Percentiles rank a stretch among this genome's conserved stretches.
phyloP scores from a whole-genome alignment of 2,113 vertebrate genomes.

The Aepyceros melampus region DNA sequence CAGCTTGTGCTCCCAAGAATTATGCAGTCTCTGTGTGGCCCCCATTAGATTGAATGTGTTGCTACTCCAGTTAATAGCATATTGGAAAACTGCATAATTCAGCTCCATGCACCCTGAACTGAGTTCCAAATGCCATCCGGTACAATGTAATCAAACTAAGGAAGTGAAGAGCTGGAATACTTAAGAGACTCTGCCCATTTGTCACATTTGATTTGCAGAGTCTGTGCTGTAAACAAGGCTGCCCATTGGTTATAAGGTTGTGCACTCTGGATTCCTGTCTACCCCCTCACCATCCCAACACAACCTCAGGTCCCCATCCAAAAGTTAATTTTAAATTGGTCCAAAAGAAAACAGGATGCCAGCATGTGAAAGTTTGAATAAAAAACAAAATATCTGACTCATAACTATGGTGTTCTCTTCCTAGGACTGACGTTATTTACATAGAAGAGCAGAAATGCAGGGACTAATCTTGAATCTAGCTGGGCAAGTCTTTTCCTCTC shows the following conservation, averaged over 20 bases:
- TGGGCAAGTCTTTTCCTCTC: not conserved
- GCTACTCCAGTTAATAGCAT: constrained; percentile 70
- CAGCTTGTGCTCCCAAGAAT: constrained; percentile 63
- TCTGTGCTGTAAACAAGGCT: not conserved
- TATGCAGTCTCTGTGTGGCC: constrained; percentile 63
- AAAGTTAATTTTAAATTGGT: not conserved
- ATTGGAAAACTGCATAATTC: constrained; percentile 66
- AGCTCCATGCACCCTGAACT: constrained; percentile 56
- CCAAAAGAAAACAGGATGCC: not conserved
- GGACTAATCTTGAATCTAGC: not conserved
- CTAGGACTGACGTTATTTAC: not conserved
- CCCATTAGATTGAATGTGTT: constrained; percentile 68
- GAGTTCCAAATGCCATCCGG: constrained; percentile 56
- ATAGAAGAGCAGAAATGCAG: not conserved
- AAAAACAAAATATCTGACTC: not conserved
- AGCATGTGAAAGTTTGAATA: not conserved
- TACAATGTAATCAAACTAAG: constrained; percentile 62
- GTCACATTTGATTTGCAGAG: constrained; percentile 43
- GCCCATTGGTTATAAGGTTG: not conserved
- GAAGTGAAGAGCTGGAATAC: constrained; percentile 50
- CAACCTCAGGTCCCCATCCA: not conserved
- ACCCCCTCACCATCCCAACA: not conserved
- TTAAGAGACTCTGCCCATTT: constrained; percentile 50
- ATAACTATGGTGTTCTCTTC: not conserved
- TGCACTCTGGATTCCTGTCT: not conserved